Percentiles rank a stretch among this genome's conserved stretches.
These are phyloP conservation scores for Nannobrachium achirus DNA, from an alignment of 2,113 vertebrate species.

Conservation along the genomic window DNA sequence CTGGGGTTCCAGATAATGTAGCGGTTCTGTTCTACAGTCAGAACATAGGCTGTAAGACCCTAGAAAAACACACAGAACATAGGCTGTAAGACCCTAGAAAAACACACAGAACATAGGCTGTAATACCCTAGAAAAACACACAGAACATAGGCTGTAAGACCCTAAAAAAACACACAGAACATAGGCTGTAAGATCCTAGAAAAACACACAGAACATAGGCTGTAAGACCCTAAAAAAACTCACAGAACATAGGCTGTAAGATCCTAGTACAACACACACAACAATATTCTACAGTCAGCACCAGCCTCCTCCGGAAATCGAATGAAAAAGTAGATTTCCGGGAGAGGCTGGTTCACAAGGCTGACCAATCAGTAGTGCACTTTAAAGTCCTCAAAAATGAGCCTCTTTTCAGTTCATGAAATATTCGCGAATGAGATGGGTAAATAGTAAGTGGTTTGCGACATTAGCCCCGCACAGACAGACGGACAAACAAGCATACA, in stretches of 20 bases:
- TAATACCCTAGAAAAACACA: no score
- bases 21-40: slow-evolving; percentile 88
- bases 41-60: slow-evolving; percentile 92
- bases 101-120: no score
- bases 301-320: no score
- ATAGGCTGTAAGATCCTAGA: slow-evolving; percentile 90
- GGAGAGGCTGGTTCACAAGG: no score
- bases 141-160: background rate
- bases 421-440: background rate
- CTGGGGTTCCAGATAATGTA: slow-evolving; percentile 96
- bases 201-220: background rate
- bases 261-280: background rate
- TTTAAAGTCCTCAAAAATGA: background rate
- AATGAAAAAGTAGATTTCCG: no score
- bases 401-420: background rate
- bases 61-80: slow-evolving; percentile 49
- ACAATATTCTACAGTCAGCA: no score
- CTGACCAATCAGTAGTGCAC: background rate
- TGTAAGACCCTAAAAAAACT: background rate
- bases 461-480: no score
- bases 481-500: no score
- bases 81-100: background rate
- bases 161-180: slow-evolving; percentile 81
- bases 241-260: background rate
- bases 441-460: no score